phyloP scores from a whole-genome alignment of 2,797 vertebrate species.

The Potorous gilbertii region DNA sequence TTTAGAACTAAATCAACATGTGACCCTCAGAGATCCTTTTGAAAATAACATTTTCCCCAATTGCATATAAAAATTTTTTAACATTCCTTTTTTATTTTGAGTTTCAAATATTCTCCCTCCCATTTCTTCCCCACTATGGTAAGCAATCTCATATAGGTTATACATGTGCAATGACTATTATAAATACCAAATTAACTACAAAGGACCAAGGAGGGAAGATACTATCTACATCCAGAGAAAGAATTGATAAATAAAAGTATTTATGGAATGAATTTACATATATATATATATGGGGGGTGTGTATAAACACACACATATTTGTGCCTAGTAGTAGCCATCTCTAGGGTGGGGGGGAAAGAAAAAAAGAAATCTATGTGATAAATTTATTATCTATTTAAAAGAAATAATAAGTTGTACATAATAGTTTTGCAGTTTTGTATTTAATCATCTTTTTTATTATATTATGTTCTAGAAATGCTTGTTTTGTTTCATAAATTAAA shows the following conservation, averaged over 20 bases:
- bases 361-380: background rate
- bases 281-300: no score
- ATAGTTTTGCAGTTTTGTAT: background rate
- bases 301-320: no score
- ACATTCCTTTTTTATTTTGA: background rate
- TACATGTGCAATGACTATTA: background rate
- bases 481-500: background rate
- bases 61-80: background rate
- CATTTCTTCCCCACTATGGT: no score
- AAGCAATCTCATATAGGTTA: no score
- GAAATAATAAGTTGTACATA: background rate
- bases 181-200: background rate
- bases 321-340: background rate
- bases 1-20: background rate
- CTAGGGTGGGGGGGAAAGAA: fast-evolving
- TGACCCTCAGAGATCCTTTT: background rate
- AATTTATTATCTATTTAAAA: background rate
- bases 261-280: background rate
- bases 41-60: background rate
- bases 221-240: background rate
- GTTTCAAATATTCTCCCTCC: no score
- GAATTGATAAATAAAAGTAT: background rate
- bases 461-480: background rate
- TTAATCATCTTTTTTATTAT: background rate
- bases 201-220: background rate